A percentile compares a stretch with the other conserved stretches of the same genome.
Evolutionary conservation across 1,140 invertebrate species (phyloP).

Genomic region (Steinernema khuongi): DNA sequence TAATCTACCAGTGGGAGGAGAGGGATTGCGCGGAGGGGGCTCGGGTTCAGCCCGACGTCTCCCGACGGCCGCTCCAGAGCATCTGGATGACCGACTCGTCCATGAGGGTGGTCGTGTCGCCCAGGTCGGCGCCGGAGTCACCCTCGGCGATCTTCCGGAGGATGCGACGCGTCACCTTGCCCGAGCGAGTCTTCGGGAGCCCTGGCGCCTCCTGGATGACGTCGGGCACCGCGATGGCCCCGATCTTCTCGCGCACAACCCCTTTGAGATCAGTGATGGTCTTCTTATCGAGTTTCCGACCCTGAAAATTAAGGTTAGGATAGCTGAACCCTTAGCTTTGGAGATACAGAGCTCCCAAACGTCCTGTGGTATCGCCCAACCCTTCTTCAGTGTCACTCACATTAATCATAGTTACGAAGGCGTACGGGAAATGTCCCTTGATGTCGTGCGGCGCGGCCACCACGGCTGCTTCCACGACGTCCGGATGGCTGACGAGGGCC

Average conservation of each 20-base stretch:
- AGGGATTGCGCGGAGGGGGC: background rate
- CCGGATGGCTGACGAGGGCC: slow-evolving; percentile 67
- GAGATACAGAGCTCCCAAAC: too few species aligned
- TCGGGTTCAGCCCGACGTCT: background rate
- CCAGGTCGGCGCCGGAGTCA: slow-evolving; percentile 77
- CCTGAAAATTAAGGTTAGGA: slow-evolving; percentile 22
- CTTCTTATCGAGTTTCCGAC: slow-evolving; percentile 27
- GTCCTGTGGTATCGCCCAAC: too few species aligned
- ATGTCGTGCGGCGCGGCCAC: slow-evolving; percentile 84
- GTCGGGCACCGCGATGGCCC: slow-evolving; percentile 82
- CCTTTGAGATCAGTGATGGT: slow-evolving; percentile 44
- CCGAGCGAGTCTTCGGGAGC: slow-evolving; percentile 90
- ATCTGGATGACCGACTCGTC: slow-evolving; percentile 77
- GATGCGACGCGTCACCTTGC: slow-evolving; percentile 94
- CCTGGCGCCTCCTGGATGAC: slow-evolving; percentile 81
- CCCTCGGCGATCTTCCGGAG: slow-evolving; percentile 77
- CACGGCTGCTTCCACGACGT: slow-evolving; percentile 86
- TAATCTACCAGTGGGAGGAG: slow-evolving; percentile 2
- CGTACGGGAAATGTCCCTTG: slow-evolving; percentile 92
- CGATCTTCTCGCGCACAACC: slow-evolving; percentile 81
- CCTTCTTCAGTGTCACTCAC: slow-evolving; percentile 57
- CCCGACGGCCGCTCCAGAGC: slow-evolving; percentile 63
- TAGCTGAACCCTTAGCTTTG: too few species aligned
- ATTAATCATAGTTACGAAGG: slow-evolving; percentile 82
- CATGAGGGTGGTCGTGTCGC: slow-evolving; percentile 84